Conservation (phyloP, 2,113 vertebrate genomes). For the Rhodinocichla rosea region DNA sequence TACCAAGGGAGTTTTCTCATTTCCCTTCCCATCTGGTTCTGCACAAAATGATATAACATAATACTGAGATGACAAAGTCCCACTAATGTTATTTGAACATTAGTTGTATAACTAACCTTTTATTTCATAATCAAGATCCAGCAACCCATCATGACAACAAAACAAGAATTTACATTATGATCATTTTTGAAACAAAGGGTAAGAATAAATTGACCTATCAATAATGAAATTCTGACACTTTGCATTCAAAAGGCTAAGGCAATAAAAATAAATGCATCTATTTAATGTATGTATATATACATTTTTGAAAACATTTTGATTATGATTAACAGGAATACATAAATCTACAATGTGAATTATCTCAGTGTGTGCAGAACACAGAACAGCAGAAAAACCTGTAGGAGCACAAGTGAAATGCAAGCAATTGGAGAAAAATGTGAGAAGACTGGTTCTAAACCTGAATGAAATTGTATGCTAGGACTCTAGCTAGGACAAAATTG, state of each 20-base stretch:
- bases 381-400: background rate
- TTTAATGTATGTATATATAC: background rate
- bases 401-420: background rate
- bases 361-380: background rate
- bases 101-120: background rate
- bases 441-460: background rate
- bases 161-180: background rate
- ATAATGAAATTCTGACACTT: background rate
- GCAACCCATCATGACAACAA: background rate
- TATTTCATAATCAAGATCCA: background rate
- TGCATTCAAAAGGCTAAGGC: background rate
- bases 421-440: background rate
- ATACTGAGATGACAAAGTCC: background rate
- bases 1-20: slow-evolving; percentile 25
- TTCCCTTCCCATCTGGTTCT: slow-evolving; percentile 16
- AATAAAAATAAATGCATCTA: background rate
- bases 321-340: background rate
- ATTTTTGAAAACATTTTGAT: background rate
- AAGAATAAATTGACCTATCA: background rate
- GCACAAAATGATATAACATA: background rate
- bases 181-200: background rate
- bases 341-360: background rate
- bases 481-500: background rate
- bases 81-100: background rate
- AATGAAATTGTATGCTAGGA: background rate